Percentiles rank a stretch among this genome's conserved stretches.
phyloP scores from a whole-genome alignment of 2,113 vertebrate genomes.

The Tragulus kanchil region DNA sequence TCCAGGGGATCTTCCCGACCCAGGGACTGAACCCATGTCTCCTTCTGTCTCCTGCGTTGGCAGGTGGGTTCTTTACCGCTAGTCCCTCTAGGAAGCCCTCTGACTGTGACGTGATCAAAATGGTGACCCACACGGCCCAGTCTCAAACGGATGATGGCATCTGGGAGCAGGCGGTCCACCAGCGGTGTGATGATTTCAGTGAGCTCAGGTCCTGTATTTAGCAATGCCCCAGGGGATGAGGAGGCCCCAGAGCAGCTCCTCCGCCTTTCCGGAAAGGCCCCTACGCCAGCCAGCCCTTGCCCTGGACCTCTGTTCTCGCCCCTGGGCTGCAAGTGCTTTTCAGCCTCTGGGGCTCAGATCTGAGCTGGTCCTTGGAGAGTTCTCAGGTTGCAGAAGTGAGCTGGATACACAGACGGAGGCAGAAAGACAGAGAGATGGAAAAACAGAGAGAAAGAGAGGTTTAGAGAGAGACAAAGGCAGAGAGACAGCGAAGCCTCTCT shows the following conservation, averaged over 20 bases:
- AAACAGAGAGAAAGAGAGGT: neutral
- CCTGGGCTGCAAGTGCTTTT: neutral
- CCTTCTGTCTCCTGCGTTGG: no score
- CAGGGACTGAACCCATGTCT: no score
- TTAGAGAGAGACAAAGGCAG: neutral
- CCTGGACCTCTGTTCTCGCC: neutral
- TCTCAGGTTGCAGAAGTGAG: neutral
- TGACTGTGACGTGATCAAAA: no score
- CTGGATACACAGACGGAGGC: rapidly evolving
- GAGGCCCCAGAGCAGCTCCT: neutral
- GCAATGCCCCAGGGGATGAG: neutral
- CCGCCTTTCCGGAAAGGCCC: neutral
- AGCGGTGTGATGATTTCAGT: rapidly evolving
- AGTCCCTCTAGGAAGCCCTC: no score
- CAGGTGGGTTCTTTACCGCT: no score
- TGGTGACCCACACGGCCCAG: neutral
- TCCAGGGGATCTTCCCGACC: no score
- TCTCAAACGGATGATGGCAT: neutral
- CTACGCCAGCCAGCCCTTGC: neutral
- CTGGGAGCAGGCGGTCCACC: neutral
- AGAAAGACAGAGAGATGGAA: neutral
- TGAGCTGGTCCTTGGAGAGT: neutral
- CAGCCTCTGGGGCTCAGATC: neutral
- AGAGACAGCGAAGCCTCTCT: neutral
- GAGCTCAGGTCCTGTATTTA: neutral